phyloP scores from a whole-genome alignment of 2,888 invertebrate genomes.

The Callyntrura guangdongensis region DNA sequence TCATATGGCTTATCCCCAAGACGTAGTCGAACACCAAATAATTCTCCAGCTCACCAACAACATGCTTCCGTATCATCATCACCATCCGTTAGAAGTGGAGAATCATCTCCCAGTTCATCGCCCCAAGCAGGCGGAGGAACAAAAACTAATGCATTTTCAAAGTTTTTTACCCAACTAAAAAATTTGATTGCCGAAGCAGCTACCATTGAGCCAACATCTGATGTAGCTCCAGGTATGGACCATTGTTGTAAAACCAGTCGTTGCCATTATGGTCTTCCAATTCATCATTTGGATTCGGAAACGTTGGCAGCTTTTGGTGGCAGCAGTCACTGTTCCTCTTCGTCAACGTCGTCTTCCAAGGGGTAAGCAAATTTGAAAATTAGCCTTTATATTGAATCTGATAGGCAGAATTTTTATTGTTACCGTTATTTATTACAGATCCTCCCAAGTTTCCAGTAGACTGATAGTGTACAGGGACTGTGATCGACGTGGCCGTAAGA shows the following conservation, averaged over 20 bases:
- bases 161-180: constrained; percentile 61
- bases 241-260: constrained; percentile 69
- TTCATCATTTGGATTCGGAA: constrained; percentile 61
- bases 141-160: constrained; percentile 47
- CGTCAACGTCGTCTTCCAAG: constrained; percentile 66
- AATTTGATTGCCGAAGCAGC: constrained; percentile 65
- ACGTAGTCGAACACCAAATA: constrained; percentile 48
- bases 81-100: background rate
- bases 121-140: background rate
- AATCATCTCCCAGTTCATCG: background rate
- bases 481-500: constrained; percentile 83
- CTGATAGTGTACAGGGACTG: constrained; percentile 83
- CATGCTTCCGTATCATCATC: background rate
- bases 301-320: constrained; percentile 9
- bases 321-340: constrained; percentile 22
- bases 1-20: constrained; percentile 34
- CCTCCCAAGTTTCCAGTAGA: constrained; percentile 67
- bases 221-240: constrained; percentile 64
- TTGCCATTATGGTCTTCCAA: constrained; percentile 70
- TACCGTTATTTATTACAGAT: constrained; percentile 35
- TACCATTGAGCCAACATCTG: constrained; percentile 55
- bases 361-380: constrained; percentile 34
- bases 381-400: background rate
- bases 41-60: constrained; percentile 44
- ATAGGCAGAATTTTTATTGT: no score